Evolutionary conservation across 2,113 vertebrate genomes (phyloP), one percentile per base, ranked within the genome.

Genomic region (Limnothrissa miodon): DNA sequence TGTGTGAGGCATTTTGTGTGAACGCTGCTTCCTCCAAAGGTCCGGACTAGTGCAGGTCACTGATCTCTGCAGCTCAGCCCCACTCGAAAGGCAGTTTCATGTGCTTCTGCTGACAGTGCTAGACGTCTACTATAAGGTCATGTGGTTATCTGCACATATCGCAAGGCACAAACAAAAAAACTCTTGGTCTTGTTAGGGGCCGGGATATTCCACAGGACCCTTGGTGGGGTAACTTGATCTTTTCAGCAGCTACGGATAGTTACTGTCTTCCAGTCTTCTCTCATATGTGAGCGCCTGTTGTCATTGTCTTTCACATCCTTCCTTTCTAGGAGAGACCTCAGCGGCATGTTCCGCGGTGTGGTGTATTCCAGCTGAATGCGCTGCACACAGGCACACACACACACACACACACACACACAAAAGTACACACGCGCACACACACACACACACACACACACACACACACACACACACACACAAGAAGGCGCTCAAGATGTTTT

Each of bases 221-320:
- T 29, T 13, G 59, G 59, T 74, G 33, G 25, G 36, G 66, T 74
- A 74, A 74, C 25, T 36, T 74, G 66, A 74, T 74, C 66, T 74
- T 74, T 74, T 15, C 33, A 29, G 17, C 33, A 15, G 66, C 66
- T 74, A 29, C 36, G 66, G 29, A 36, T 10, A 70, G 62, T 19
- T 51, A 21, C 17, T 48, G 11, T 53, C 62, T 70, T 29, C 66
- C 15, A 2, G 0, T 33, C 66, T 15, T 74, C 66, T 5, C 66
- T 36, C 66, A 13, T 70, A 10, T 11, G 10, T 9, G 11, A 9
- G 33, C 9, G n/a, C 62, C 13, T 4, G 36, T 74, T 74, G 66
- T 36, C 66, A 74, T 74, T 74, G 11, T 29, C 25, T 74, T 56
- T 29, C 29, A 74, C 4, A 15, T 74, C 2, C 29, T 39, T 74